Evolutionary conservation across 2,113 vertebrate genomes (phyloP).

Genomic region (Eira barbara): DNA sequence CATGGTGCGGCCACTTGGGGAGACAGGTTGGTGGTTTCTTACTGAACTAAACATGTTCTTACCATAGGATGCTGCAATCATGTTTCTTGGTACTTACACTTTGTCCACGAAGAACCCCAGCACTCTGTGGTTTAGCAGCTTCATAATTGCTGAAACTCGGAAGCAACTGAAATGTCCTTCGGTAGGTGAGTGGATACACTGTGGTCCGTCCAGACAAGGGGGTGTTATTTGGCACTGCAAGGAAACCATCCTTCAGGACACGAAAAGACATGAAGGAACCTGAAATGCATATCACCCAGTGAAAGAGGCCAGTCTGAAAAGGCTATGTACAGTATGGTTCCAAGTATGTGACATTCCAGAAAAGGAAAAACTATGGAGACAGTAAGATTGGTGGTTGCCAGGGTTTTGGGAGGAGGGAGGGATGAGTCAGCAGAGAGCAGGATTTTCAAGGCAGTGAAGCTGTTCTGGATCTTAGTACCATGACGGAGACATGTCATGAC

Average conservation of each 20-base stretch:
- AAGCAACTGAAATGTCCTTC: background rate
- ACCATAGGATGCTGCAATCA: background rate
- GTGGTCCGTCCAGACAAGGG: too few relatives aligned
- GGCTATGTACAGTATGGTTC: background rate
- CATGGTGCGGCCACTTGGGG: background rate
- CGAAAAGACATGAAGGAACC: background rate
- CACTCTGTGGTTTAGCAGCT: background rate
- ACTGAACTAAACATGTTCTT: background rate
- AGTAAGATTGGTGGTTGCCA: background rate
- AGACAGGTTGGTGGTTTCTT: background rate
- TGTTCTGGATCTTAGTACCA: rapidly evolving
- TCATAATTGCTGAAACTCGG: background rate
- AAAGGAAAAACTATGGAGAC: background rate
- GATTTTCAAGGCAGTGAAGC: background rate
- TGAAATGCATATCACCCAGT: background rate
- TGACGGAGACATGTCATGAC: rapidly evolving
- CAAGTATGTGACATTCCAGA: background rate
- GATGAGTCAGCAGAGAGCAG: background rate
- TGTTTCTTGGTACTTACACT: background rate
- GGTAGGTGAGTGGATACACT: background rate
- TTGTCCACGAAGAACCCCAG: background rate
- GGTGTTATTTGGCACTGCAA: background rate
- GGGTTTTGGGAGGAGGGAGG: too few relatives aligned
- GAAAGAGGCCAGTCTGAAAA: background rate
- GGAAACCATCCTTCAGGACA: background rate